phyloP scores from a whole-genome alignment of 2,888 invertebrate genomes.

The Scaptomyza polygonia region DNA sequence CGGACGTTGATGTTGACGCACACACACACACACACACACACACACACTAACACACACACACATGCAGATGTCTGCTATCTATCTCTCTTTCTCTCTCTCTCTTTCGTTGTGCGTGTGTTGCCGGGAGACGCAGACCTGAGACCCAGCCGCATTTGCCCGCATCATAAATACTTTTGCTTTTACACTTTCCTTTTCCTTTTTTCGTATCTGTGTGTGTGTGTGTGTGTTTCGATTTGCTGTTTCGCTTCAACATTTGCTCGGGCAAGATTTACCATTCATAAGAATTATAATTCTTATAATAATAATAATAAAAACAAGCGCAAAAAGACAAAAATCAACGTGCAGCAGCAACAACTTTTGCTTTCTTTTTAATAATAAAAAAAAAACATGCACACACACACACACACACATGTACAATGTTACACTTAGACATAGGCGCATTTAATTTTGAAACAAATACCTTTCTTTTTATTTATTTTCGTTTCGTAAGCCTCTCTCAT shows the following conservation, averaged over 20 bases:
- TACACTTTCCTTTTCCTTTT: slow-evolving; percentile 72
- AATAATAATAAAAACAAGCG: slow-evolving; percentile 44
- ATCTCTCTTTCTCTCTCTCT: slow-evolving; percentile 4
- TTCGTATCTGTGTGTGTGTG: background rate
- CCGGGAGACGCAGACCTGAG: slow-evolving; percentile 46
- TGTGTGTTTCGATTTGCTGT: slow-evolving; percentile 1
- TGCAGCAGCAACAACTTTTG: slow-evolving; percentile 68
- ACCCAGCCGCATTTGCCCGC: slow-evolving; percentile 66
- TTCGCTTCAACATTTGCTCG: background rate
- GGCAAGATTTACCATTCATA: slow-evolving; percentile 32
- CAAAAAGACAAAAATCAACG: slow-evolving; percentile 61
- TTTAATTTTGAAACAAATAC: slow-evolving; percentile 77
- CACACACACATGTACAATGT: background rate
- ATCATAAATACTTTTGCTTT: slow-evolving; percentile 78
- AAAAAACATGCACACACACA: slow-evolving; percentile 18
- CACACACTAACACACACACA: slow-evolving; percentile 21
- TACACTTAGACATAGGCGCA: slow-evolving; percentile 43
- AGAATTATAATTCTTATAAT: slow-evolving; percentile 52
- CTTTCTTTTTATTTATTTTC: slow-evolving; percentile 34
- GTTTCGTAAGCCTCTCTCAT: slow-evolving; percentile 24
- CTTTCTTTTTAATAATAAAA: no score
- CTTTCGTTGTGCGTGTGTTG: slow-evolving; percentile 20
- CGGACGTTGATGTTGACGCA: slow-evolving; percentile 66
- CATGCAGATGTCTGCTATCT: slow-evolving; percentile 1
- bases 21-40: slow-evolving; percentile 31